A percentile compares a stretch with the other conserved stretches of the same genome.
Conservation (phyloP, 2,888 invertebrate genomes). For the Apodemia hepburni region DNA sequence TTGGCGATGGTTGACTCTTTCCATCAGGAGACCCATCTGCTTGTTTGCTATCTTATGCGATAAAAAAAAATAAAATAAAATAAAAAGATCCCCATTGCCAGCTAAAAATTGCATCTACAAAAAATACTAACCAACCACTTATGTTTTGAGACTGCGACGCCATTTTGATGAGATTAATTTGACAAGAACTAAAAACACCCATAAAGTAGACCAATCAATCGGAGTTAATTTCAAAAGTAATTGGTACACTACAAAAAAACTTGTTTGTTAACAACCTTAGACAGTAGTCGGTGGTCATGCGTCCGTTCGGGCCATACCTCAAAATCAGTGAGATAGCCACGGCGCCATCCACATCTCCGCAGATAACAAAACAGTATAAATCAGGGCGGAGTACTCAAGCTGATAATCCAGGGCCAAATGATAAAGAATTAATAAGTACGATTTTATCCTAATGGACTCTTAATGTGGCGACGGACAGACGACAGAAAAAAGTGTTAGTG, state of each 20-base stretch:
- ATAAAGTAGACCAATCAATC: background rate
- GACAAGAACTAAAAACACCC: background rate
- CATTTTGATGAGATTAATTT: too few relatives aligned
- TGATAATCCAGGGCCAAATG: conserved; percentile 36
- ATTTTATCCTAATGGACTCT: conserved; percentile 41
- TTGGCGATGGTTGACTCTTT: too few relatives aligned
- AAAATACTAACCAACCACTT: too few relatives aligned
- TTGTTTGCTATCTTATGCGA: too few relatives aligned
- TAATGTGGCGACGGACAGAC: conserved; percentile 33
- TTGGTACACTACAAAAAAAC: conserved; percentile 3
- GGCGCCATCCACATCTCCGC: conserved; percentile 39
- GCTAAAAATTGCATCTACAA: too few relatives aligned
- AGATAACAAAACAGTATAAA: conserved; percentile 44
- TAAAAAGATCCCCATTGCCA: too few relatives aligned
- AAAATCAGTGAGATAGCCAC: conserved; percentile 36
- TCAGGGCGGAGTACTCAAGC: conserved; percentile 41
- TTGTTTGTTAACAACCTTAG: conserved; percentile 1
- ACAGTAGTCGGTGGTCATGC: conserved; percentile 17
- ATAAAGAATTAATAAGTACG: conserved; percentile 41
- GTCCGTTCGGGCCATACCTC: conserved; percentile 26
- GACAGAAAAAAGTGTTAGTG: conserved; percentile 14
- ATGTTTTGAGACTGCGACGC: too few relatives aligned
- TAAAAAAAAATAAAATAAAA: too few relatives aligned
- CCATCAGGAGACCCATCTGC: too few relatives aligned
- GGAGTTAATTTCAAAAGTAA: background rate